Base-by-base conservation (phyloP, 2,888 invertebrate species). In the Parthenolecanium corni region DNA sequence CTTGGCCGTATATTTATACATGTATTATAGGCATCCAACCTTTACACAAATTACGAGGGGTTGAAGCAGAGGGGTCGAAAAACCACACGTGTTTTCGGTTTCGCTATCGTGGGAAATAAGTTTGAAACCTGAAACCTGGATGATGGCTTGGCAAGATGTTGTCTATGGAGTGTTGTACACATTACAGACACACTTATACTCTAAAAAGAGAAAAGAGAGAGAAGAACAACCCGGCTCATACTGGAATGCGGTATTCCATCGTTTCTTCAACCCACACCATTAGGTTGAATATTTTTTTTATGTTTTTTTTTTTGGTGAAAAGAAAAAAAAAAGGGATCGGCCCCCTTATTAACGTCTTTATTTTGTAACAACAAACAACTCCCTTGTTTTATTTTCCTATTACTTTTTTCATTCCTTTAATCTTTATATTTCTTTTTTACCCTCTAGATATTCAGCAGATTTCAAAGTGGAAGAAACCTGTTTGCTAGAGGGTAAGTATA, bases 41-140 rank as follows among this genome's bases (percentile, higher is more conserved):
- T 31, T 6, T 9, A 31, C 31, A 31, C 31, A 31, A 31, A 31
- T 42, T 42, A 14, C 14, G 18, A 18, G n/a, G 18, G 16, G 16
- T 18, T 42, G 5, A 42, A 14, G 18, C 3, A 14, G 44, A 42
- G 44, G 44, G 49, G 18, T 12, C 12, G 23, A 18, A 49, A 49
- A 49, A 49, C 24, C 25, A 52, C 54, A 44, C 54, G 54, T 56
- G 42, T 56, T 42, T 24, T 52, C 42, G 44, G 44, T 56, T 44
- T 44, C 16, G 38, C 36, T 6, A 56, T 56, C 54, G 54, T 56
- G 54, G 54, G 54, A 56, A 56, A 42, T 56, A 44, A 44, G 24
- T 21, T 42, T 56, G 54, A 56, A 56, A 56, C 40, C 42, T 40
- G 54, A 56, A 56, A 56, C 54, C 44, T 44, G 54, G 40, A 56